Evolutionary conservation across 1,140 invertebrate genomes (phyloP), one percentile per base, ranked within the genome.

Genomic region (Tyrophagus putrescentiae): DNA sequence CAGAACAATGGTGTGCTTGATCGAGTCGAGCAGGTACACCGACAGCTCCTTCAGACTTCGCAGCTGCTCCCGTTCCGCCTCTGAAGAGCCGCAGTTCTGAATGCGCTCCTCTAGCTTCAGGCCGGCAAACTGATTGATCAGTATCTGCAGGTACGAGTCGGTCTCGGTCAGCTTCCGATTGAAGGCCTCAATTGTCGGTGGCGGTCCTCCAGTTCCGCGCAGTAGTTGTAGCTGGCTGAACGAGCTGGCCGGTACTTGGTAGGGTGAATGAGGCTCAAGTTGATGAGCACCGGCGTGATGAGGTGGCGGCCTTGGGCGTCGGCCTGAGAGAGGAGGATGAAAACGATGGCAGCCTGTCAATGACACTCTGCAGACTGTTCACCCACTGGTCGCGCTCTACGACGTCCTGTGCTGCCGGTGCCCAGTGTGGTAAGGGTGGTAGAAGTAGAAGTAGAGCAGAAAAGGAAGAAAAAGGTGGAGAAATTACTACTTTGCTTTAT

Each of bases 301-400:
- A n/a, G n/a, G n/a, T n/a, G n/a, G n/a, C n/a, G n/a, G n/a, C n/a
- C n/a, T n/a, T n/a, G n/a, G n/a, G n/a, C n/a, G n/a, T n/a, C n/a
- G n/a, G n/a, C n/a, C n/a, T n/a, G n/a, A n/a, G n/a, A n/a, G n/a
- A n/a, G n/a, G n/a, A n/a, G n/a, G n/a, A n/a, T n/a, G n/a, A n/a
- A n/a, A n/a, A n/a, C n/a, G n/a, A n/a, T n/a, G n/a, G n/a, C n/a
- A n/a, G n/a, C n/a, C n/a, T n/a, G n/a, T n/a, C n/a, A 70, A 98
- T 97, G 5, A 91, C 90, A 68, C 91, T 89, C 73, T 98, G 92
- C 48, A 99, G 74, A 32, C 85, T 86, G 32, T 84, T 80, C 36
- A 98, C 86, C 95, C 95, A 99, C 65, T 84, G 81, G 71, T 97
- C 90, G 54, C 94, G 77, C 72, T 98, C 94, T 62, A 88, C 86